Base-by-base conservation (phyloP, 2,113 vertebrate genomes). In the Oncorhynchus mykiss region DNA sequence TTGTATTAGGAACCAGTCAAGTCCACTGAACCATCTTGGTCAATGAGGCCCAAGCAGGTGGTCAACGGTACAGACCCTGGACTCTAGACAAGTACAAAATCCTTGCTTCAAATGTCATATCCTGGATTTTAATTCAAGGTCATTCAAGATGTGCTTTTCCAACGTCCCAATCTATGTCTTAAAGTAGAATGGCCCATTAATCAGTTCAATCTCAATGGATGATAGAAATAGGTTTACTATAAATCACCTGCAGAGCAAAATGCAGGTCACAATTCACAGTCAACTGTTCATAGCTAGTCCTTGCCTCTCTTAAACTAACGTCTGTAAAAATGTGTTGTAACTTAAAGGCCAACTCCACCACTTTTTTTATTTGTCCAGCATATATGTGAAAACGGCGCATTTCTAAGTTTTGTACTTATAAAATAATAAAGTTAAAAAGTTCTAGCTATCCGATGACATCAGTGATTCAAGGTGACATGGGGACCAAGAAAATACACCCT, bases 181-280 rank as follows among this genome's bases (percentile, higher is more conserved):
- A 71, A 88, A 86, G 74, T 87, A 75, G 81, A 82, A 68, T 82
- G 79, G 68, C 78, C 80, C 82, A 89, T 87, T 87, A 87, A 87
- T 90, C 86, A 81, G 82, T 80, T 85, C 69, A 75, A 81, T 84
- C 78, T 86, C 78, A 80, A 81, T 83, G 76, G 80, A 73, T 79
- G 68, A 78, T 83, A 87, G 79, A 88, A 88, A 88, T 88, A 85
- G 81, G 54, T 79, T 87, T 74, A 84, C 64, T 59, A 82, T 77
- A 77, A 82, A 85, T 78, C 77, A 81, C 75, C 78, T 80, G 70
- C 65, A 18, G 14, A 16, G 51, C 65, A 80, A 83, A 86, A 86
- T 78, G 79, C 79, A 78, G 77, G 76, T 80, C 62, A 7, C 76
- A 69, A 75, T 82, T 71, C 80, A 13, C 2, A 54, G 71, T 25